These are phyloP conservation scores for Strigamia transsilvanica DNA, from an alignment of 2,888 invertebrate species.

Conservation along the genomic window DNA sequence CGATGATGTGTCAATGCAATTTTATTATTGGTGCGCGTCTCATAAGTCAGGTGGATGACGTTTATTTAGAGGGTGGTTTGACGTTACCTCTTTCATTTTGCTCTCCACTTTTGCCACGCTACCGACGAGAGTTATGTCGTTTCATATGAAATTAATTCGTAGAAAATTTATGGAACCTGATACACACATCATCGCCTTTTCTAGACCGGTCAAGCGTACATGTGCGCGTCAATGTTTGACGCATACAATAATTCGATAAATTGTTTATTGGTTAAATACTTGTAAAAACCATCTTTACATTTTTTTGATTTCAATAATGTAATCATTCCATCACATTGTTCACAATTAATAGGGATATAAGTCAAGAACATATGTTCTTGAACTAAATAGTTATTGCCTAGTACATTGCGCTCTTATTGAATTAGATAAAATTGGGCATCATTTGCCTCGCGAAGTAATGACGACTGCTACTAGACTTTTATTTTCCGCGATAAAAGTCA, in stretches of 20 bases:
- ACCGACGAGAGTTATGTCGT: conserved; percentile 3
- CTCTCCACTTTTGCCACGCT: not conserved
- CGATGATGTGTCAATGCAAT: conserved; percentile 10
- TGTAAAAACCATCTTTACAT: no score
- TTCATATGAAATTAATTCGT: conserved; percentile 1
- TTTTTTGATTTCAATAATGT: no score
- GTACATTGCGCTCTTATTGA: no score
- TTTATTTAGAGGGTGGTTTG: conserved; percentile 14
- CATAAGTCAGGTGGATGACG: conserved; percentile 10
- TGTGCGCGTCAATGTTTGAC: not conserved
- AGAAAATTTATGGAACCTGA: not conserved
- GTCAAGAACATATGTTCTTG: no score
- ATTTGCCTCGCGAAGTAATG: no score
- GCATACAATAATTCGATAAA: not conserved
- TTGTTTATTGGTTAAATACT: no score
- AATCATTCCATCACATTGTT: no score
- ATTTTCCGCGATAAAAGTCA: no score
- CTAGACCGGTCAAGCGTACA: not conserved
- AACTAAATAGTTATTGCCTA: no score
- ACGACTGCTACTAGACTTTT: no score
- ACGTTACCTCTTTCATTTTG: not conserved
- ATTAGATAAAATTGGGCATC: no score
- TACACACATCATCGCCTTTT: conserved; percentile 2
- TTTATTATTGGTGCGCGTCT: not conserved
- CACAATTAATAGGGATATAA: no score